Evolutionary conservation across 2,888 invertebrate genomes (phyloP).

Genomic region (Herminia tarsipennalis): DNA sequence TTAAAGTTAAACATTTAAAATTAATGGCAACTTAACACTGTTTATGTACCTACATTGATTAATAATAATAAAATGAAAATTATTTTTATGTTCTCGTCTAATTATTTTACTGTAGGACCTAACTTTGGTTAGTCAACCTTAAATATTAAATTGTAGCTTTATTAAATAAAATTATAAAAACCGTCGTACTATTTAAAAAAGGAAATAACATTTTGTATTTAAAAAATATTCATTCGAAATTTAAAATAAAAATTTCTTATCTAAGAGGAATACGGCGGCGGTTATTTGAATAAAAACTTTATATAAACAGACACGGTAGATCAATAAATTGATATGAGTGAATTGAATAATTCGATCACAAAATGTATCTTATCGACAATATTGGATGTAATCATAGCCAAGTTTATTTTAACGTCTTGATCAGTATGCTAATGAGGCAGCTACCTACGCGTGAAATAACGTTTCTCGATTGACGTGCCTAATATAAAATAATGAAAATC

Average conservation of each 20-base stretch:
- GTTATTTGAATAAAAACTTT: not conserved
- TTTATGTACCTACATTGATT: slow-evolving; percentile 26
- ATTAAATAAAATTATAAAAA: too few species aligned
- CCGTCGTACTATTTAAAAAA: too few species aligned
- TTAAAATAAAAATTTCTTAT: not conserved
- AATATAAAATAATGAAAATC: slow-evolving; percentile 28
- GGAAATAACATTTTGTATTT: too few species aligned
- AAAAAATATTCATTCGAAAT: not conserved
- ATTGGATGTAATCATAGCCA: slow-evolving; percentile 34
- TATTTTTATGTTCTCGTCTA: not conserved
- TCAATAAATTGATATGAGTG: slow-evolving; percentile 11
- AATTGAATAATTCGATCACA: slow-evolving; percentile 25
- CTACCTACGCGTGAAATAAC: slow-evolving; percentile 44
- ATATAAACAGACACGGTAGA: not conserved
- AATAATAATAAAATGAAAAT: slow-evolving; percentile 20
- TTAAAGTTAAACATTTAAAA: slow-evolving; percentile 32
- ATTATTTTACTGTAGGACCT: not conserved
- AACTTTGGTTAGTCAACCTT: not conserved
- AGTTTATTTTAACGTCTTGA: slow-evolving; percentile 41
- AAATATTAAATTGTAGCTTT: too few species aligned
- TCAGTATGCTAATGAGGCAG: slow-evolving; percentile 44
- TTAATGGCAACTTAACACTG: slow-evolving; percentile 28
- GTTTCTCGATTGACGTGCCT: slow-evolving; percentile 34
- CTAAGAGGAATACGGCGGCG: not conserved
- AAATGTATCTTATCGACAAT: slow-evolving; percentile 25